phyloP scores from a whole-genome alignment of 1,140 invertebrate species.

The Dendrolimus kikuchii region DNA sequence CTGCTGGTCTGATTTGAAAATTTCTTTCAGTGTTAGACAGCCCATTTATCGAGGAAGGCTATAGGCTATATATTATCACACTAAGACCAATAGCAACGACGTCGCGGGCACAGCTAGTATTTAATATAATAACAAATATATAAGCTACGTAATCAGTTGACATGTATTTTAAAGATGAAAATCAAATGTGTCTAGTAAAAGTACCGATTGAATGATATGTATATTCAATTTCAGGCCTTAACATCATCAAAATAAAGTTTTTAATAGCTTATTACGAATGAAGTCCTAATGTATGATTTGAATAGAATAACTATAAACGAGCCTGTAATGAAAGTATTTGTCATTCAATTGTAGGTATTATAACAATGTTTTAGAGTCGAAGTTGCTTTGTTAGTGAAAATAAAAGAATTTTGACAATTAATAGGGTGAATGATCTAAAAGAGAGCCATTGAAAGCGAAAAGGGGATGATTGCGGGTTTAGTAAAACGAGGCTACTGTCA shows the following conservation, averaged over 20 bases:
- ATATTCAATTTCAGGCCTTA: slow-evolving; percentile 10
- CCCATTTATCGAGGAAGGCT: too few species aligned
- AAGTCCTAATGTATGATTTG: slow-evolving; percentile 29
- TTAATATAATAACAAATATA: too few species aligned
- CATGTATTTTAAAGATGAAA: slow-evolving; percentile 11
- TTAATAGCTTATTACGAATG: slow-evolving; percentile 10
- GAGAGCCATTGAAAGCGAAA: slow-evolving; percentile 34
- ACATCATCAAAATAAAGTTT: slow-evolving; percentile 11
- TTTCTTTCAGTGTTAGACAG: too few species aligned
- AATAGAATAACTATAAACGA: slow-evolving; percentile 35
- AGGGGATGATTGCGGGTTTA: slow-evolving; percentile 40
- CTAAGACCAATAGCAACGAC: too few species aligned
- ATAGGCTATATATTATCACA: too few species aligned
- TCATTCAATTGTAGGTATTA: slow-evolving; percentile 10
- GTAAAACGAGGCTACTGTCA: slow-evolving; percentile 10
- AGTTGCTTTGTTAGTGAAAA: slow-evolving; percentile 7
- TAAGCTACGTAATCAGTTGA: not conserved
- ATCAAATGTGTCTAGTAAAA: not conserved
- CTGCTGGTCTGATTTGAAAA: too few species aligned
- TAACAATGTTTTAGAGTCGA: slow-evolving; percentile 17
- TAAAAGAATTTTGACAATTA: slow-evolving; percentile 47
- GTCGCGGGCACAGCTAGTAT: too few species aligned
- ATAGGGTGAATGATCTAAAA: slow-evolving; percentile 57
- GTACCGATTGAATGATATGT: slow-evolving; percentile 1
- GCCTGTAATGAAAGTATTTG: slow-evolving; percentile 22